These are phyloP conservation scores for Cartodere bifasciata DNA, from an alignment of 2,888 invertebrate genomes.

Conservation along the genomic window DNA sequence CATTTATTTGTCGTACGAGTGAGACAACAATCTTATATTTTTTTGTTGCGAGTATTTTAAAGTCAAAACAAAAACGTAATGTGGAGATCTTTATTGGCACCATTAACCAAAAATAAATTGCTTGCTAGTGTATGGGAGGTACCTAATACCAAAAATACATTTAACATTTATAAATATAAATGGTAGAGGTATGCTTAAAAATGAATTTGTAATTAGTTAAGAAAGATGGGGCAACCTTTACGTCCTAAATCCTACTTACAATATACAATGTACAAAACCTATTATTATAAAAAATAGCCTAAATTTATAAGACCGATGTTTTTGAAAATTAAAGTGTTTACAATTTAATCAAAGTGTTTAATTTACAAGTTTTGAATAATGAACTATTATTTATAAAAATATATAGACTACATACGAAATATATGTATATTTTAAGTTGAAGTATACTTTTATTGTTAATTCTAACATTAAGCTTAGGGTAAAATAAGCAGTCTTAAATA, in stretches of 20 bases:
- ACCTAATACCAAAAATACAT: constrained; percentile 11
- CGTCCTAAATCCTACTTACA: constrained; percentile 26
- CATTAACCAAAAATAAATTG: constrained; percentile 24
- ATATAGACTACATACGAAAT: no score
- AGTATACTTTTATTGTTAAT: no score
- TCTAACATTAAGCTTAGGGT: constrained; percentile 9
- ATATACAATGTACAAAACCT: constrained; percentile 37
- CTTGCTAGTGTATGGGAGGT: constrained; percentile 13
- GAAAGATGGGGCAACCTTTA: constrained; percentile 16
- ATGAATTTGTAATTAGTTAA: neutral
- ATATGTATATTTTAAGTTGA: no score
- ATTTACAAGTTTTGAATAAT: no score
- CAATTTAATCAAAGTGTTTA: constrained; percentile 18
- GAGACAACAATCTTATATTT: no score
- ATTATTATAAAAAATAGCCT: constrained; percentile 33
- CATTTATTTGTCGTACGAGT: no score
- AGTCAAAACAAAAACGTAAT: constrained; percentile 13
- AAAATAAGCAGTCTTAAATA: neutral
- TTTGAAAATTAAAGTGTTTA: no score
- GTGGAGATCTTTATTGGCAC: constrained; percentile 30
- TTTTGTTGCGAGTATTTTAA: no score
- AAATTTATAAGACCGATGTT: no score
- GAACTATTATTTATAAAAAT: no score
- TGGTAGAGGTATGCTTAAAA: constrained; percentile 8
- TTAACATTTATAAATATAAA: constrained; percentile 12